Percentiles rank a stretch among this genome's conserved stretches.
These are phyloP conservation scores for Gambusia holbrooki DNA, from an alignment of 2,113 vertebrate genomes.

Conservation along the genomic window DNA sequence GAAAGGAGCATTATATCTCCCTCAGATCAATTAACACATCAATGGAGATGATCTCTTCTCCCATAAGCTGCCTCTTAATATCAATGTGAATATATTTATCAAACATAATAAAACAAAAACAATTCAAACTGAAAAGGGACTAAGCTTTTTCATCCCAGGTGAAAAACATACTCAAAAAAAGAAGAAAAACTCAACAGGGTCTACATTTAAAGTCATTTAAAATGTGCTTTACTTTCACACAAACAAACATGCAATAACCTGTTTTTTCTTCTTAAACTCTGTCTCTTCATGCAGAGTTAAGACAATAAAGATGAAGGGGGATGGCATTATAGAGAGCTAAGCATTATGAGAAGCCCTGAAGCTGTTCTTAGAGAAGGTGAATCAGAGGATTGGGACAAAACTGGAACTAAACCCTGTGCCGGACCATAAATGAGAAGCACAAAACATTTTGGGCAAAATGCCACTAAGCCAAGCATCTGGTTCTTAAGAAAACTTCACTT, in stretches of 20 bases:
- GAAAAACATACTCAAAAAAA: slow-evolving; percentile 28
- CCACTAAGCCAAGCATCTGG: slow-evolving; percentile 76
- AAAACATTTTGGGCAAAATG: slow-evolving; percentile 72
- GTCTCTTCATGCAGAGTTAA: slow-evolving; percentile 71
- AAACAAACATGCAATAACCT: slow-evolving; percentile 76
- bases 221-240: slow-evolving; percentile 57
- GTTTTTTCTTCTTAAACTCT: slow-evolving; percentile 64
- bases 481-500: slow-evolving; percentile 70
- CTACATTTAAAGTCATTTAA: slow-evolving; percentile 53
- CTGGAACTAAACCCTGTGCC: slow-evolving; percentile 78
- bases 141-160: slow-evolving; percentile 22
- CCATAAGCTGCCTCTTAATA: slow-evolving; percentile 33
- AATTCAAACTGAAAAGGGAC: slow-evolving; percentile 20
- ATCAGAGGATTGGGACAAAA: slow-evolving; percentile 80
- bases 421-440: slow-evolving; percentile 74
- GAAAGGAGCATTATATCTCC: slow-evolving; percentile 68
- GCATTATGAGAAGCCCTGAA: slow-evolving; percentile 77
- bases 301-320: slow-evolving; percentile 80
- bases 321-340: slow-evolving; percentile 76
- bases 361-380: slow-evolving; percentile 80
- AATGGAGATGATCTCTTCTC: slow-evolving; percentile 46
- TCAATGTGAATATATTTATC: slow-evolving; percentile 24
- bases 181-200: slow-evolving; percentile 46
- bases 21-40: slow-evolving; percentile 63
- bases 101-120: slow-evolving; percentile 17